phyloP scores from a whole-genome alignment of 2,797 vertebrate genomes.

The Gymnothorax javanicus region DNA sequence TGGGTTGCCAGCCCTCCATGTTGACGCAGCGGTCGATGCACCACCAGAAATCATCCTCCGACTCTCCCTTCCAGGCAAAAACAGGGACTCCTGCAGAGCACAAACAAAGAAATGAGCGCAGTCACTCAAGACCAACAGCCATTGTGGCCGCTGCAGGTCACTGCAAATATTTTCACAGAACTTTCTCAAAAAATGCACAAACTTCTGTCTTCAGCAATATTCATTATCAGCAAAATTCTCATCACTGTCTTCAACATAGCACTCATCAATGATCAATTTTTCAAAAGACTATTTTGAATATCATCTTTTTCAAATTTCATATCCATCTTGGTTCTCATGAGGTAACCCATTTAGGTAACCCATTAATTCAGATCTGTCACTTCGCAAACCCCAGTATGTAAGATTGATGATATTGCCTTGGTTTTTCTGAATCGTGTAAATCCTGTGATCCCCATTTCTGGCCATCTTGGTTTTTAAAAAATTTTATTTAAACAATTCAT shows the following conservation, averaged over 20 bases:
- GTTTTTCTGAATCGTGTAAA: neutral
- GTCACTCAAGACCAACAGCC: too few relatives aligned
- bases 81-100: conserved; percentile 84
- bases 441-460: neutral
- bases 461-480: neutral
- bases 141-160: too few relatives aligned
- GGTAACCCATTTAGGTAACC: too few relatives aligned
- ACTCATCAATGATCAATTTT: too few relatives aligned
- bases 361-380: too few relatives aligned
- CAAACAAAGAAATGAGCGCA: conserved; percentile 26
- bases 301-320: too few relatives aligned
- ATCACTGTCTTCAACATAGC: too few relatives aligned
- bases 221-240: too few relatives aligned
- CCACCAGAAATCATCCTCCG: conserved; percentile 99
- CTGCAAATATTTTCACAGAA: too few relatives aligned
- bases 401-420: neutral
- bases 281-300: too few relatives aligned
- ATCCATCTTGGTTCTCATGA: too few relatives aligned
- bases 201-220: too few relatives aligned
- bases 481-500: neutral
- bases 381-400: neutral
- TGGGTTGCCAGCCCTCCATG: conserved; percentile 92
- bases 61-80: conserved; percentile 98
- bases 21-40: conserved; percentile 97
- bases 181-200: neutral